phyloP scores from a whole-genome alignment of 2,113 vertebrate species.

The Vicugna pacos region DNA sequence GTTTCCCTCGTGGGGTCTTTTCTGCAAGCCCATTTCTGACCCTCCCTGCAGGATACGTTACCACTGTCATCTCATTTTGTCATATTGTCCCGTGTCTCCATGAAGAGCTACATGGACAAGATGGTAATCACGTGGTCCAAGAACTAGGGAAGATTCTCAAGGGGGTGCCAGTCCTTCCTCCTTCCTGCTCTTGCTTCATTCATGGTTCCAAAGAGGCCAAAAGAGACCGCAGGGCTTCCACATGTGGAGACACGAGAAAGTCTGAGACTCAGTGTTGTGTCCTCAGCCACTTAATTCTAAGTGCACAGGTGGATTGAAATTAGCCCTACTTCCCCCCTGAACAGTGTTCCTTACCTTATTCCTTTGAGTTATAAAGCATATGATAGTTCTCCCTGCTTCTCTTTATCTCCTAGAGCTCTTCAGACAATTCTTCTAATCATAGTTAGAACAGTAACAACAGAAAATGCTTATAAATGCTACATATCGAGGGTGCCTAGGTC shows the following conservation, averaged over 20 bases:
- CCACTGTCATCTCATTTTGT: slow-evolving; percentile 58
- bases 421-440: background rate
- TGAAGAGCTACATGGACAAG: background rate
- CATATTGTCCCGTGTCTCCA: slow-evolving; percentile 4
- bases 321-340: background rate
- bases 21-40: background rate
- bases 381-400: background rate
- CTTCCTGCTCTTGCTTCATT: background rate
- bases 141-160: background rate
- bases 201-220: background rate
- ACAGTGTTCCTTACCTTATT: background rate
- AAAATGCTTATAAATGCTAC: background rate
- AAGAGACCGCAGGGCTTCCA: background rate
- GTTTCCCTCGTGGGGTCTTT: slow-evolving; percentile 15
- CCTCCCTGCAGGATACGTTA: background rate
- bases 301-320: background rate
- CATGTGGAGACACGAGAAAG: background rate
- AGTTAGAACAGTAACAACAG: background rate
- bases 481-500: background rate
- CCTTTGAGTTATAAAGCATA: background rate
- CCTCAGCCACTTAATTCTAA: background rate
- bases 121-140: background rate
- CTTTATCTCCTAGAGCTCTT: background rate
- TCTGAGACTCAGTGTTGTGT: background rate
- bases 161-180: background rate